Conservation (phyloP, 2,797 vertebrate genomes). For the Antennarius maculatus region DNA sequence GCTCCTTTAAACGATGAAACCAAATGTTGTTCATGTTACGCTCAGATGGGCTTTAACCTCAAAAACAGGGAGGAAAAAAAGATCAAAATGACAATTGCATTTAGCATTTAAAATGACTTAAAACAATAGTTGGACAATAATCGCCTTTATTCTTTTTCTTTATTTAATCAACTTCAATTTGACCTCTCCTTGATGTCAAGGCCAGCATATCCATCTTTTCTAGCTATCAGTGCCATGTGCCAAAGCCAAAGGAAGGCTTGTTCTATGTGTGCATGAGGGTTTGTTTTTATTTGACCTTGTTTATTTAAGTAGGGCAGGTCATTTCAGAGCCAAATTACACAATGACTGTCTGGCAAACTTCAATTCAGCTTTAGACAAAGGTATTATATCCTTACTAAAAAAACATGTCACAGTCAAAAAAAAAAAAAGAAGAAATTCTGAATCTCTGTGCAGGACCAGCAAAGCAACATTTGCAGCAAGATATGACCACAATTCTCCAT, state of each 20-base stretch:
- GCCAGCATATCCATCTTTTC: conserved; percentile 37
- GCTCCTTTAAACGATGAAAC: conserved; percentile 26
- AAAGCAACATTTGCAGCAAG: background rate
- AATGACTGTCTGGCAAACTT: conserved; percentile 4
- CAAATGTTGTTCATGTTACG: conserved; percentile 27
- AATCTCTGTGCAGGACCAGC: background rate
- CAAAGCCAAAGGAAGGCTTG: conserved; percentile 26
- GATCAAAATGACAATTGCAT: background rate
- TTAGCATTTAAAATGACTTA: conserved; percentile 1
- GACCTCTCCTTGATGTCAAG: conserved; percentile 35
- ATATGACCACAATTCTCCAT: conserved; percentile 18
- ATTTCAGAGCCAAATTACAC: conserved; percentile 32
- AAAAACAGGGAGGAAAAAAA: background rate
- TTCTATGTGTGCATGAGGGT: conserved; percentile 42
- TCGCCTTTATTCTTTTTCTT: conserved; percentile 11
- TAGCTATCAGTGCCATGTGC: conserved; percentile 34
- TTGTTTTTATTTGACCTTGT: conserved; percentile 54
- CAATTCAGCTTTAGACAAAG: background rate
- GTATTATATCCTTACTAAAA: background rate
- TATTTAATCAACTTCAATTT: conserved; percentile 41
- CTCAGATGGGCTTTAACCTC: conserved; percentile 9
- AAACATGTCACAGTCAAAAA: background rate
- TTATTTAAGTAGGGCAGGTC: conserved; percentile 48
- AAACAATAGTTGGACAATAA: background rate
- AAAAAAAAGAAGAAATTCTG: background rate